A percentile compares a stretch with the other conserved stretches of the same genome.
Evolutionary conservation across 2,113 vertebrate species (phyloP).

Genomic region (Herpailurus yagouaroundi): DNA sequence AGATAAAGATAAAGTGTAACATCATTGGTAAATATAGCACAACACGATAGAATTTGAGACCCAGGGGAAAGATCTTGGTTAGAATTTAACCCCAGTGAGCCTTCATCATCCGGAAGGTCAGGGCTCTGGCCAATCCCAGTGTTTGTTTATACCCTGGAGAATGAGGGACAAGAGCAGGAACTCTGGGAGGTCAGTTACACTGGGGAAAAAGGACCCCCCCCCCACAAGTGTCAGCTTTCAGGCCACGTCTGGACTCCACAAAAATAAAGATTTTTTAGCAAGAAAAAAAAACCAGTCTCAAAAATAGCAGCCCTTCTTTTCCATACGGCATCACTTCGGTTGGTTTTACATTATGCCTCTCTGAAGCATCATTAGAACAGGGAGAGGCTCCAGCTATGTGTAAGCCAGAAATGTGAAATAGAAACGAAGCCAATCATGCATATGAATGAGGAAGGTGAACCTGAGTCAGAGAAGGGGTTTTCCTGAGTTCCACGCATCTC

Average conservation of each 20-base stretch:
- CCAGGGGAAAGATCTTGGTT: slow-evolving; percentile 50
- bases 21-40: slow-evolving; percentile 72
- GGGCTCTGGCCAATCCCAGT: slow-evolving; percentile 48
- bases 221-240: slow-evolving; percentile 2
- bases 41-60: slow-evolving; percentile 67
- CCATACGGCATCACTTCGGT: not conserved
- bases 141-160: slow-evolving; percentile 69
- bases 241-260: not conserved
- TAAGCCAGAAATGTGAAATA: not conserved
- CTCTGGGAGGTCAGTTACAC: slow-evolving; percentile 39
- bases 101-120: slow-evolving; percentile 65
- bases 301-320: slow-evolving; percentile 9
- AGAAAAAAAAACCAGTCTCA: not conserved
- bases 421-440: not conserved
- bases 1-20: slow-evolving; percentile 71
- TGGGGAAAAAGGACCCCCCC: not conserved
- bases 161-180: slow-evolving; percentile 60
- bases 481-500: not conserved
- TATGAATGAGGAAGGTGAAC: not conserved
- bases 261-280: not conserved
- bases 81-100: slow-evolving; percentile 71
- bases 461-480: not conserved
- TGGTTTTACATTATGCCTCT: not conserved
- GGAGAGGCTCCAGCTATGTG: not conserved
- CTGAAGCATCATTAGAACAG: not conserved